phyloP scores from a whole-genome alignment of 2,888 invertebrate species.

The Lycia hirtaria region DNA sequence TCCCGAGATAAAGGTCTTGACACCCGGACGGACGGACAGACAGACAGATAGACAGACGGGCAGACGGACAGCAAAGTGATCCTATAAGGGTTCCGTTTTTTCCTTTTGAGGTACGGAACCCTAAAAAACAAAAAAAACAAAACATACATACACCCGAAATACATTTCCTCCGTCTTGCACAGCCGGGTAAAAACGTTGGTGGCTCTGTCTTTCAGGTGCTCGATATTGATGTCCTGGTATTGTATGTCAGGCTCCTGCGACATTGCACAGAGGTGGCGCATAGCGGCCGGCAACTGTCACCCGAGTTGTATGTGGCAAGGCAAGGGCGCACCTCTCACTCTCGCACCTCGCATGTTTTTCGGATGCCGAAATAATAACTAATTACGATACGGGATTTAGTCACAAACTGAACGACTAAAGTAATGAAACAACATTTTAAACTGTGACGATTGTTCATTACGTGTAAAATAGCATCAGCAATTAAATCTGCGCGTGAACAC shows the following conservation, averaged over 20 bases:
- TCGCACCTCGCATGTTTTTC: constrained; percentile 65
- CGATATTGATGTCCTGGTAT: constrained; percentile 38
- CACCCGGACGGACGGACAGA: too few species aligned
- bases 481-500: too few species aligned
- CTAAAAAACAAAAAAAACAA: too few species aligned
- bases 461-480: too few species aligned
- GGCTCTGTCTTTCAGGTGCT: neutral
- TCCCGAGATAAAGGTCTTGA: too few species aligned
- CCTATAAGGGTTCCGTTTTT: too few species aligned
- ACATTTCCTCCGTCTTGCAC: neutral
- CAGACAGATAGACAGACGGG: too few species aligned
- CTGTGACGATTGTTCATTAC: too few species aligned
- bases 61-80: too few species aligned
- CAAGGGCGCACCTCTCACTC: constrained; percentile 84
- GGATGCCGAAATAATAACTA: constrained; percentile 68
- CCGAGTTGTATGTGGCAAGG: constrained; percentile 34
- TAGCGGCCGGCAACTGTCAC: constrained; percentile 11
- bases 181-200: neutral
- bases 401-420: constrained; percentile 12
- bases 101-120: too few species aligned
- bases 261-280: constrained; percentile 52
- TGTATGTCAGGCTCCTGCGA: constrained; percentile 60
- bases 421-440: neutral
- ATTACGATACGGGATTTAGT: constrained; percentile 29
- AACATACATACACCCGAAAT: neutral